phyloP scores from a whole-genome alignment of 2,797 vertebrate species.

The Nannoperca obscura region DNA sequence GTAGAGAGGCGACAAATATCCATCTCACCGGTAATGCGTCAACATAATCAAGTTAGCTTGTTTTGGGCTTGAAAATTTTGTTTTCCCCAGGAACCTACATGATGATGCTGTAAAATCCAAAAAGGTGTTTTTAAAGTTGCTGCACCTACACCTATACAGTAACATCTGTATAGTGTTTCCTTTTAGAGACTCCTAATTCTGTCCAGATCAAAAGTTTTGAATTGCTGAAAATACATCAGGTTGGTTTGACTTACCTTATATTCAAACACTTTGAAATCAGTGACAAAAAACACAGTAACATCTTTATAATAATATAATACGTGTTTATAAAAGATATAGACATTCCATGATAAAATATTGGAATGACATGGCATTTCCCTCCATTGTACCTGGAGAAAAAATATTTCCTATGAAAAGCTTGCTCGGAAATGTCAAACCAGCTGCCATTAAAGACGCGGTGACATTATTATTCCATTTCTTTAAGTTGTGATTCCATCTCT shows the following conservation, averaged over 20 bases:
- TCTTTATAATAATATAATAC: neutral
- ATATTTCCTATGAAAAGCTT: conserved; percentile 62
- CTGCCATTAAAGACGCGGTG: conserved; percentile 78
- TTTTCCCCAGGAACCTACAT: conserved; percentile 9
- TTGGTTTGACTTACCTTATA: neutral
- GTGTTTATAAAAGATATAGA: conserved; percentile 47
- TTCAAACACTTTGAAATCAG: neutral
- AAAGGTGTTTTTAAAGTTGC: neutral
- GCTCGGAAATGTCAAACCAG: conserved; percentile 77
- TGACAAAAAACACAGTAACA: neutral
- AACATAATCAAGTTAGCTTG: conserved; percentile 46
- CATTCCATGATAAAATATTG: conserved; percentile 34
- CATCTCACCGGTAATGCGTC: conserved; percentile 58
- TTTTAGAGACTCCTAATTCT: neutral
- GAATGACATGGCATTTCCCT: conserved; percentile 63
- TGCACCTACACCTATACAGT: neutral
- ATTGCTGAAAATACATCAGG: neutral
- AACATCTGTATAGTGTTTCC: neutral
- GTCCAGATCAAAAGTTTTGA: neutral
- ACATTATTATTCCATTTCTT: conserved; percentile 81
- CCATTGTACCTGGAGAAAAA: conserved; percentile 26
- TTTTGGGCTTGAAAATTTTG: conserved; percentile 21
- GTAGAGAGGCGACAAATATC: conserved; percentile 69
- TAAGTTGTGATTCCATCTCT: conserved; percentile 75
- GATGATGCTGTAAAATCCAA: conserved; percentile 7